These are phyloP conservation scores for Drosophila infuscata DNA, from an alignment of 2,888 invertebrate genomes.

Conservation along the genomic window DNA sequence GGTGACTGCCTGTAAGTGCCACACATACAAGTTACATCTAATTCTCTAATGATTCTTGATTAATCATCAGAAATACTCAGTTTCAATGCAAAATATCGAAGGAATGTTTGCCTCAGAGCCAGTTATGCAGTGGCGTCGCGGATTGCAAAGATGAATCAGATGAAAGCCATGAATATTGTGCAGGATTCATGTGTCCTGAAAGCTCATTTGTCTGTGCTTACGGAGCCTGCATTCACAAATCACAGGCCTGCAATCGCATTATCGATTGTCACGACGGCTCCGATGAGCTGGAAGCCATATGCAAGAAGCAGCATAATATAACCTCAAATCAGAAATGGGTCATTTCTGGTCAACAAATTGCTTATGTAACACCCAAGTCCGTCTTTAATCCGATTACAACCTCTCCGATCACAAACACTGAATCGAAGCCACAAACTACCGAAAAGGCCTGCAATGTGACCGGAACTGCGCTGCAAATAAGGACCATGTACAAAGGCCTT, in stretches of 20 bases:
- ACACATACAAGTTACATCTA: too few relatives aligned
- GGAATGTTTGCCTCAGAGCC: constrained; percentile 11
- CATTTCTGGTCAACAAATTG: neutral
- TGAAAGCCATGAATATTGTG: constrained; percentile 69
- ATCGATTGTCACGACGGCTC: constrained; percentile 39
- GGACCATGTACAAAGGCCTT: constrained; percentile 10
- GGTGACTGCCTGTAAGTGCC: constrained; percentile 9
- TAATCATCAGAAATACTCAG: neutral
- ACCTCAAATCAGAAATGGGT: neutral
- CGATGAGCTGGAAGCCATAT: constrained; percentile 40
- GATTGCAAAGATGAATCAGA: constrained; percentile 75
- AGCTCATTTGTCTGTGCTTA: constrained; percentile 68
- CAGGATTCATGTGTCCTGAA: constrained; percentile 64
- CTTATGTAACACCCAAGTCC: neutral
- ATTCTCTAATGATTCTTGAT: neutral
- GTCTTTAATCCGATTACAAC: too few relatives aligned
- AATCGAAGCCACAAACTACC: neutral
- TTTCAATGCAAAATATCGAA: constrained; percentile 15
- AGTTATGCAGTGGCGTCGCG: constrained; percentile 26
- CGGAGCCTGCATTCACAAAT: constrained; percentile 61
- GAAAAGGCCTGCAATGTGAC: constrained; percentile 17
- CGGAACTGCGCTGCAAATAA: constrained; percentile 3
- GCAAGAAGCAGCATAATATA: neutral
- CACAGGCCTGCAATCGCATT: constrained; percentile 27
- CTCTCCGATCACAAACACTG: too few relatives aligned